Percentiles rank a stretch among this genome's conserved stretches.
Conservation (phyloP, 2,113 vertebrate species). For the Hipposideros armiger region DNA sequence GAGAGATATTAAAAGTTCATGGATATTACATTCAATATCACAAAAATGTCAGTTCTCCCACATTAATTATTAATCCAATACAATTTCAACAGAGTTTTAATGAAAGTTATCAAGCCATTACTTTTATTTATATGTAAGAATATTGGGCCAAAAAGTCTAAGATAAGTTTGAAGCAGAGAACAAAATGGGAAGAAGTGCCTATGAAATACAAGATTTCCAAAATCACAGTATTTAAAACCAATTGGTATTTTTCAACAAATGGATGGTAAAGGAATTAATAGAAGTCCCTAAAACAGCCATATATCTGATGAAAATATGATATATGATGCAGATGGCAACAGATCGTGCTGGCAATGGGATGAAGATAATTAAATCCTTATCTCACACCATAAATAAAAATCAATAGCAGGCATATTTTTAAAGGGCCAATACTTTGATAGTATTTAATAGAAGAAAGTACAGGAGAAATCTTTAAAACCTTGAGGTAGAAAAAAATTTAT, state of each 20-base stretch:
- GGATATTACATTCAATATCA: not conserved
- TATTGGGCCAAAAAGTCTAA: not conserved
- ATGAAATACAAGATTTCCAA: not conserved
- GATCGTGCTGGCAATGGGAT: no score
- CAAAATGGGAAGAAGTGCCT: not conserved
- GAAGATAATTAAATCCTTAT: not conserved
- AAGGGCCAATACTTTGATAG: not conserved
- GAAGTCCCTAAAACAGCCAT: not conserved
- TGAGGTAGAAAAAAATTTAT: not conserved
- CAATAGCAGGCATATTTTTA: not conserved
- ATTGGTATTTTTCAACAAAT: not conserved
- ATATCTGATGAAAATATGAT: rapidly evolving
- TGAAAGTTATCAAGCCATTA: not conserved
- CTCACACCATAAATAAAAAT: not conserved
- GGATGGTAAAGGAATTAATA: not conserved
- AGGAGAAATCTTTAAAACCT: not conserved
- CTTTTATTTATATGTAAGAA: not conserved
- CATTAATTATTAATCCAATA: not conserved
- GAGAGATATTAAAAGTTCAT: not conserved
- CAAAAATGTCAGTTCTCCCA: not conserved
- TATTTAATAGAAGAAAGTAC: not conserved
- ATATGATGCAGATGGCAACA: not conserved
- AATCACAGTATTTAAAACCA: not conserved
- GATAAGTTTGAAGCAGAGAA: not conserved
- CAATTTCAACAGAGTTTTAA: not conserved